Percentiles rank a stretch among this genome's conserved stretches.
These are phyloP conservation scores for Philhelius pedissequus DNA, from an alignment of 2,888 invertebrate genomes.

Conservation along the genomic window DNA sequence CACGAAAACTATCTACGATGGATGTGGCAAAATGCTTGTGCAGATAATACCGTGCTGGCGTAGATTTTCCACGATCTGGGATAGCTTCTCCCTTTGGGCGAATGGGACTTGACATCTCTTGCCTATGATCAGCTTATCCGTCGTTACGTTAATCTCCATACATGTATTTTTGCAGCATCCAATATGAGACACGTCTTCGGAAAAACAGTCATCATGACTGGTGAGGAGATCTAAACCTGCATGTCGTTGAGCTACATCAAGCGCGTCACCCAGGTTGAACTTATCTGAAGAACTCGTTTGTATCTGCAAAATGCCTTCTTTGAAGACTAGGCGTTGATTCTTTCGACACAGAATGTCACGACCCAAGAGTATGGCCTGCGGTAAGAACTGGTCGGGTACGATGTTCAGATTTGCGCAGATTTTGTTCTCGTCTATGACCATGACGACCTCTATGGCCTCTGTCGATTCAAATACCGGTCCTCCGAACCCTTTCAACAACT, in stretches of 20 bases:
- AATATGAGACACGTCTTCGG: conserved; percentile 5
- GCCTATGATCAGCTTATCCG: conserved; percentile 4
- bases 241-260: background rate
- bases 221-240: background rate
- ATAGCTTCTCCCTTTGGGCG: conserved; percentile 9
- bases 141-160: conserved; percentile 32
- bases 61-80: too few species aligned
- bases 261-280: background rate
- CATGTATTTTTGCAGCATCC: background rate
- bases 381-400: conserved; percentile 37
- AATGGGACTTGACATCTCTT: conserved; percentile 29
- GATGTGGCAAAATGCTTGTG: conserved; percentile 15
- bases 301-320: conserved; percentile 45
- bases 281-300: background rate
- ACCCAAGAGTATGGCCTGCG: background rate
- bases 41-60: conserved; percentile 25
- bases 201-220: conserved; percentile 1
- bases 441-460: background rate
- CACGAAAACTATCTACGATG: conserved; percentile 61
- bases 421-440: conserved; percentile 21
- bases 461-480: conserved; percentile 34
- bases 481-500: conserved; percentile 52
- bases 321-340: conserved; percentile 29
- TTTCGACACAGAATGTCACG: conserved; percentile 24
- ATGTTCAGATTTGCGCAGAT: background rate